Base-by-base conservation (phyloP, 2,888 invertebrate species). In the Luperina testacea region DNA sequence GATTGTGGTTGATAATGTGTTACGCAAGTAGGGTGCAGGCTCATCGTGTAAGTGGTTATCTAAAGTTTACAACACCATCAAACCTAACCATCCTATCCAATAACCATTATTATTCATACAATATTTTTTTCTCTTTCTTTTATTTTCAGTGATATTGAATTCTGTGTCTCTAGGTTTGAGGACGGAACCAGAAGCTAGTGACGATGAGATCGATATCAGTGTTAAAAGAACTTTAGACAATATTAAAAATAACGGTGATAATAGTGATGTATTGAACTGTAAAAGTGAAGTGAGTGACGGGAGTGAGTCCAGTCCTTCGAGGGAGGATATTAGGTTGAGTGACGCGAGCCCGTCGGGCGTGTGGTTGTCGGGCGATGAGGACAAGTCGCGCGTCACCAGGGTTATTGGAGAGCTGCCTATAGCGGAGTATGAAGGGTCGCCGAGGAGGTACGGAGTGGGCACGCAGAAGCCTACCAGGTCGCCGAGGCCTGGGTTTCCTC, bases 341-440 rank as follows among this genome's bases (percentile, higher is more conserved):
- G 95, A 94, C 67, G 95, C 91, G 27, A 95, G 96, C 76, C 95
- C 95, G 4, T 92, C 94, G n/a, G 94, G 94, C 61, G 93, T 91
- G 69, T 95, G 95, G 94, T 85, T 92, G 80, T 94, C 94, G 27
- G 95, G 94, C 17, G 97, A 94, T 63, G 97, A 95, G 86, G 96
- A 94, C 77, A 95, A 94, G 90, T 90, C 88, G 87, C 91, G 96
- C 87, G 97, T 98, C 63, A 97, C 98, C 80, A 97, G 98, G 90
- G 97, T 98, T 65, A 98, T 98, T 91, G 98, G 98, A 70, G 98
- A 98, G 94, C 96, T 98, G 90, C 99, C 99, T n/a, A 99, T 99
- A 89, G 99, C 99, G 38, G 98, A 99, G 92, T 99, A 99, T 93
- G 99, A 99, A 89, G 99, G 98, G 27, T 99, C 99, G 65, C 99